Percentiles rank a stretch among this genome's conserved stretches.
These are phyloP conservation scores for Orchesellides sinensis DNA, from an alignment of 2,888 invertebrate species.

Conservation along the genomic window DNA sequence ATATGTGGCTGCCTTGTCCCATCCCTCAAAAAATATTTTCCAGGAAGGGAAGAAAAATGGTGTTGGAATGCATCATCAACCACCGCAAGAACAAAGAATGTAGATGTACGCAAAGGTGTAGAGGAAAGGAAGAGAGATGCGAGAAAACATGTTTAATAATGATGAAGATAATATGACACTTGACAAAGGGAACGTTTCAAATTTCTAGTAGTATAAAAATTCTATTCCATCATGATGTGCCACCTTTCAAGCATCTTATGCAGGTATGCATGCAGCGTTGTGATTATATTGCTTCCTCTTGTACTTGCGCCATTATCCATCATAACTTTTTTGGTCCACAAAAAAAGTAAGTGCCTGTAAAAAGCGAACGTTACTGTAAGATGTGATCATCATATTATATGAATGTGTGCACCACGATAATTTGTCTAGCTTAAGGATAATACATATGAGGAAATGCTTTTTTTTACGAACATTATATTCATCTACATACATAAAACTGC, in stretches of 20 bases:
- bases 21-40: conserved; percentile 52
- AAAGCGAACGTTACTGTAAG: conserved; percentile 3
- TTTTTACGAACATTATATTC: background rate
- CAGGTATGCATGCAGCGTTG: background rate
- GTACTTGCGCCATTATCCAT: background rate
- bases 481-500: background rate
- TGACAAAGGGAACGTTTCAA: conserved; percentile 51
- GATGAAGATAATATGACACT: conserved; percentile 60
- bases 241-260: background rate
- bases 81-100: background rate
- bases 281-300: background rate
- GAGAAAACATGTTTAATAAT: conserved; percentile 27
- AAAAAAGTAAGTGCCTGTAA: conserved; percentile 11
- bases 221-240: conserved; percentile 37
- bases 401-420: conserved; percentile 45
- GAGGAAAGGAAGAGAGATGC: background rate
- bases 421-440: conserved; percentile 57
- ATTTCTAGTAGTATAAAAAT: conserved; percentile 48
- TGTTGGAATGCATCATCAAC: conserved; percentile 33
- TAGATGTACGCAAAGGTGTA: background rate
- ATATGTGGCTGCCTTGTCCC: conserved; percentile 49
- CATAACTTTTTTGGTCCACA: conserved; percentile 1
- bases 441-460: conserved; percentile 1
- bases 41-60: conserved; percentile 46
- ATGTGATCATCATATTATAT: conserved; percentile 31